Base-by-base conservation (phyloP, 2,888 invertebrate genomes). In the Meghimatium bilineatum region DNA sequence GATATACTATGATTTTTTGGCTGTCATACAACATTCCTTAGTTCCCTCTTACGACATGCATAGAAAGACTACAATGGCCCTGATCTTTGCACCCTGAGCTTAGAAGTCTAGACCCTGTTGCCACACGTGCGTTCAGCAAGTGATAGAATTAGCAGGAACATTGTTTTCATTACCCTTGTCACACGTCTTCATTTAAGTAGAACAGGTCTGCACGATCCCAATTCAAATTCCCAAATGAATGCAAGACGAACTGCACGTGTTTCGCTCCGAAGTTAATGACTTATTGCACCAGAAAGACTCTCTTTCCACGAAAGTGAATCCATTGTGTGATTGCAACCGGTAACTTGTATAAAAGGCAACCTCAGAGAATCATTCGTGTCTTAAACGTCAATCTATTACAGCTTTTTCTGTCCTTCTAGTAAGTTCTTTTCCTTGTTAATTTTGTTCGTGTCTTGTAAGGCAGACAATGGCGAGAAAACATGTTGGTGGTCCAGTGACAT, bases 401-500 rank as follows among this genome's bases (percentile, higher is more conserved):
- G 26, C 36, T 2, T 38, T 79, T 32, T 23, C 49, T 79, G 44
- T 38, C n/a, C 56, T 32, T n/a, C 8, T 67, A 67, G 44, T 12
- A 14, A 10, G n/a, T 52, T 67, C n/a, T 67, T 49, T 14, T 36
- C 38, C 67, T 66, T 32, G 17, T 63, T 36, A 44, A 44, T 79
- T 67, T 79, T 66, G 66, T 36, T 67, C 14, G 23, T 32, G 67
- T n/a, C 34, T 36, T 76, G 76, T 76, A 63, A 17, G 14, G 1
- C 44, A 32, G 60, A 8, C 12, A 12, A 14, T 49, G 20, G 1
- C 34, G 60, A 60, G 60, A 76, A 17, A n/a, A 44, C 29, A 17
- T 79, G 67, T 38, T 79, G 79, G 79, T 79, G 79, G 79, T 77
- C 76, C 10, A 14, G 10, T 78, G 66, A 63, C 66, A 44, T 78